Base-by-base conservation (phyloP, 2,888 invertebrate genomes). In the Leucophenga maculata region DNA sequence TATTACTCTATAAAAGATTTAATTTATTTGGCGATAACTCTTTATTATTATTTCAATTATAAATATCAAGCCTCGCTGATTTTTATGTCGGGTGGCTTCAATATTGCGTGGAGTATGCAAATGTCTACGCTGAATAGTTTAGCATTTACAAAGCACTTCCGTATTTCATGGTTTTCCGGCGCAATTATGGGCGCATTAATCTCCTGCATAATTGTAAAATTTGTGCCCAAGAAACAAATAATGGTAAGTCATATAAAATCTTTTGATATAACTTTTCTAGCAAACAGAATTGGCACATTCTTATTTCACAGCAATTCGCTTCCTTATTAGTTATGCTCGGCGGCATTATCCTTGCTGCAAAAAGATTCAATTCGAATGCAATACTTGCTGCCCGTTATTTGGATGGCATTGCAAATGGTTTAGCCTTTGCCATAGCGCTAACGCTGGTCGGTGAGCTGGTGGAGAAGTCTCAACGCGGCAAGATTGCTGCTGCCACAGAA, bases 381-480 rank as follows among this genome's bases (percentile, higher is more conserved):
- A 20, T 77, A 1, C 68, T 80, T 1, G 75, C 78, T 0, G 74
- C 75, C 13, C 78, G 86, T 13, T 87, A 87, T 32, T 50, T 87
- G 3, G 83, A 88, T 69, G 87, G 87, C 1, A 77, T 82, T 11
- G 88, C 78, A 16, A 82, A 86, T 66, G 87, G 87, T 3, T 60
- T 87, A 44, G 72, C 75, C 0, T 78, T 88, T 26, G 83, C 84
- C 0, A 79, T 85, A 1, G 72, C 82, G 3, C 48, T 88, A 60
- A 78, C 85, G 0, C 67, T 87, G n/a, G 72, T 70, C 6, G 88
- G 87, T 1, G 87, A 87, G 65, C 72, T 85, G 9, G 32, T 80
- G 0, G 74, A 77, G 1, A 74, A 77, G 0, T 70, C 70, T 13
- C 67, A 77, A 55, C 79, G 87, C 9, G 88, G 87, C 3, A 14